Evolutionary conservation across 2,888 invertebrate species (phyloP), one percentile per base, ranked within the genome.

Genomic region (Noctua comes): DNA sequence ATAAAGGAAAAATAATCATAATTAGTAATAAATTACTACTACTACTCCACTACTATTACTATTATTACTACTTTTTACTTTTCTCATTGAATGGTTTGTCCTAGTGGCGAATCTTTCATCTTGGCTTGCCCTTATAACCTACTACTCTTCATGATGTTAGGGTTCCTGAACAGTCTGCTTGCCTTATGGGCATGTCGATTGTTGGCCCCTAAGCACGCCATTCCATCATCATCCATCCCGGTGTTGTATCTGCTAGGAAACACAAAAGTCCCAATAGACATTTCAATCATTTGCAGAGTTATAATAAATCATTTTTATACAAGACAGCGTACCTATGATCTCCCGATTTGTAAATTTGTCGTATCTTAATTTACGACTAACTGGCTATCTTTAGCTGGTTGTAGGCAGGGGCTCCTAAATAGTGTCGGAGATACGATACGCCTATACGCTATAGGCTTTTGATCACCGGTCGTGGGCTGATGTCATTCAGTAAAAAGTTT

Each of bases 361-460:
- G 36, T 16, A 59, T 71, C 24, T 69, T 18, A 46, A 72, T 75
- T 80, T 74, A 75, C 51, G 68, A 68, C 71, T 72, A 57, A 72
- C 71, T n/a, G 8, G 65, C 21, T 65, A 59, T 71, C 5, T 72
- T 27, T n/a, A 66, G 27, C 54, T 11, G 21, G 4, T 1, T 5
- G 73, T 73, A 82, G 75, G 73, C 36, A 51, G 72, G 0, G 36
- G 57, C 72, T 75, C 70, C 76, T 69, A 77, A 74, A 68, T 46
- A 57, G 54, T 70, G 27, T 7, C 7, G 21, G 59, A 62, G 69
- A 73, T 76, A 75, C 71, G 69, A 73, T 76, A 75, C 71, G 24
- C 36, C 36, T 66, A 51, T 43, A 43, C 11, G 0, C 11, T 43
- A 43, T 70, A 73, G 54, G 78, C 86, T 77, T 73, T 57, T 21